Base-by-base conservation (phyloP, 2,888 invertebrate species). In the Uloborus plumipes region DNA sequence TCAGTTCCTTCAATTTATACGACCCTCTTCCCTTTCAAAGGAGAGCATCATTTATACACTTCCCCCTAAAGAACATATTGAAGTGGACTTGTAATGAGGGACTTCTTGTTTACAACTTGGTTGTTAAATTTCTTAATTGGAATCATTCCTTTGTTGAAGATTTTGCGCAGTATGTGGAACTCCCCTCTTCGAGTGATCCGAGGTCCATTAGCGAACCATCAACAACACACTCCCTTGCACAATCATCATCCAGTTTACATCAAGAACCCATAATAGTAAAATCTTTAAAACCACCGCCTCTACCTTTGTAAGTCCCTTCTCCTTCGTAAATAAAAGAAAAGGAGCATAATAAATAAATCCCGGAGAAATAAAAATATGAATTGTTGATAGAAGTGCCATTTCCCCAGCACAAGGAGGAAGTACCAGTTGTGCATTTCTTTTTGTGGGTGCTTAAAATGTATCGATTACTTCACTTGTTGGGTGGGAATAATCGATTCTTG, bases 391-490 rank as follows among this genome's bases (percentile, higher is more conserved):
- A 64, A 72, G 58, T 49, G 66, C 72, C 64, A 79, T 79, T 79
- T 79, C 59, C 61, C 47, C 26, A 20, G 62, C 51, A 50, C 11
- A 59, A 20, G 59, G 69, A 67, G 59, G 22, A 53, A 76, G 50
- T 59, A 67, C 69, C 49, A 58, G 59, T 59, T 31, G 55, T 58
- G 55, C 16, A 49, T 59, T 55, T 39, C n/a, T 66, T 65, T 64
- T 47, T 64, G 64, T 39, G 39, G 39, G 39, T 61, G 51, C 59
- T 74, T 75, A 75, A 75, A 75, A 72, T 59, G 58, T 79, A 79
- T 79, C 78, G 78, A 79, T 79, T 79, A 71, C 64, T 53, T 58
- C 69, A 70, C 69, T 55, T 58, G 55, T 53, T 58, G 55, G 69
- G 69, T 55, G 26, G 14, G 55, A 74, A 58, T 65, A 65, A 74